phyloP scores from a whole-genome alignment of 1,140 invertebrate species.

The Monochamus saltuarius region DNA sequence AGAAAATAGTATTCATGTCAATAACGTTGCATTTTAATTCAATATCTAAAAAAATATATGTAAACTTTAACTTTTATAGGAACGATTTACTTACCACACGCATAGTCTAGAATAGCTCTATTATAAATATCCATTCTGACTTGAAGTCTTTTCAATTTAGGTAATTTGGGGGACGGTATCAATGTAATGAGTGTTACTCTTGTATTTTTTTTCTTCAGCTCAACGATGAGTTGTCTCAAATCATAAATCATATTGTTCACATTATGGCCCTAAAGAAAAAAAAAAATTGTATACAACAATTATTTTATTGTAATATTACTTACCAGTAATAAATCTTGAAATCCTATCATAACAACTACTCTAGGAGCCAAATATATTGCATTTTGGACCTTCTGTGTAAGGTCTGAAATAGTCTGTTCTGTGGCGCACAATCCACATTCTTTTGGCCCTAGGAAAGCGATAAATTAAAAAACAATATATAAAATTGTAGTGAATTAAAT shows the following conservation, averaged over 20 bases:
- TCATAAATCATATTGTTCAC: slow-evolving; percentile 34
- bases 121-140: slow-evolving; percentile 35
- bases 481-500: neutral
- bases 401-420: slow-evolving; percentile 27
- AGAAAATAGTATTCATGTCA: slow-evolving; percentile 37
- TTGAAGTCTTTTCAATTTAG: slow-evolving; percentile 13
- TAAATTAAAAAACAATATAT: neutral
- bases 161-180: slow-evolving; percentile 36
- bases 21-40: slow-evolving; percentile 34
- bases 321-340: slow-evolving; percentile 33
- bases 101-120: slow-evolving; percentile 33
- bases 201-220: slow-evolving; percentile 34
- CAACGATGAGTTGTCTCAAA: slow-evolving; percentile 31
- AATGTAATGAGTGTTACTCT: slow-evolving; percentile 33
- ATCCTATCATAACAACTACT: slow-evolving; percentile 39
- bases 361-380: slow-evolving; percentile 31
- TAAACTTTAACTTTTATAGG: neutral
- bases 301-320: slow-evolving; percentile 5
- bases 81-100: slow-evolving; percentile 12
- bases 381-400: slow-evolving; percentile 31
- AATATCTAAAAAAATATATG: slow-evolving; percentile 18
- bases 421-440: slow-evolving; percentile 30
- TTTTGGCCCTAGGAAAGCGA: slow-evolving; percentile 26
- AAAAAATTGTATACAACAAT: neutral
- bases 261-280: slow-evolving; percentile 28